A percentile compares a stretch with the other conserved stretches of the same genome.
phyloP scores from a whole-genome alignment of 2,888 invertebrate species.

The Altica lythri region DNA sequence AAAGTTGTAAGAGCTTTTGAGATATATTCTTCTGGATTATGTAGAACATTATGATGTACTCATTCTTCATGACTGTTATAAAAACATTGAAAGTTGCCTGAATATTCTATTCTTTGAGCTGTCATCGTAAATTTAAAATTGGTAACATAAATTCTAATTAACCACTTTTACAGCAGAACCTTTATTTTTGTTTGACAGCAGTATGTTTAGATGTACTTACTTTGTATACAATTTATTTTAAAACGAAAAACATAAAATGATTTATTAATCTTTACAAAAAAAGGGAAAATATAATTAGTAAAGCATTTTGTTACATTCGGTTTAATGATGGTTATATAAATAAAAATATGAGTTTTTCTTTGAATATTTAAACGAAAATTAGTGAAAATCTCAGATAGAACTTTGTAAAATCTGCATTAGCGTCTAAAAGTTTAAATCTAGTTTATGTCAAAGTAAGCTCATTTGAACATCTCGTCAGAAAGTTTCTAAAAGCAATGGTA shows the following conservation, averaged over 20 bases:
- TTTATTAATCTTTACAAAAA: too few species aligned
- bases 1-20: slow-evolving; percentile 6
- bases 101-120: slow-evolving; percentile 11
- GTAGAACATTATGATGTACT: slow-evolving; percentile 18
- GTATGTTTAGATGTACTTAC: too few species aligned
- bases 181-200: slow-evolving; percentile 1
- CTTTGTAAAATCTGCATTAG: not conserved
- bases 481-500: not conserved
- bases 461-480: slow-evolving; percentile 1
- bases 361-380: slow-evolving; percentile 1
- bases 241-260: too few species aligned
- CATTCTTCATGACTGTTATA: slow-evolving; percentile 15
- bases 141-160: slow-evolving; percentile 5
- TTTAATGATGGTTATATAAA: too few species aligned
- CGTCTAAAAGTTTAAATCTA: slow-evolving; percentile 3
- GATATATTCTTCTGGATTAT: slow-evolving; percentile 10
- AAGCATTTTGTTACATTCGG: too few species aligned
- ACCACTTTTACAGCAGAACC: not conserved
- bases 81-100: slow-evolving; percentile 14
- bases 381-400: not conserved
- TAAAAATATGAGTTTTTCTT: too few species aligned
- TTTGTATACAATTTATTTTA: not conserved
- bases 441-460: slow-evolving; percentile 12
- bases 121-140: slow-evolving; percentile 17
- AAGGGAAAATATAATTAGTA: too few species aligned